Evolutionary conservation across 2,888 invertebrate genomes (phyloP), one percentile per base, ranked within the genome.

Genomic region (Notocelia uddmanniana): DNA sequence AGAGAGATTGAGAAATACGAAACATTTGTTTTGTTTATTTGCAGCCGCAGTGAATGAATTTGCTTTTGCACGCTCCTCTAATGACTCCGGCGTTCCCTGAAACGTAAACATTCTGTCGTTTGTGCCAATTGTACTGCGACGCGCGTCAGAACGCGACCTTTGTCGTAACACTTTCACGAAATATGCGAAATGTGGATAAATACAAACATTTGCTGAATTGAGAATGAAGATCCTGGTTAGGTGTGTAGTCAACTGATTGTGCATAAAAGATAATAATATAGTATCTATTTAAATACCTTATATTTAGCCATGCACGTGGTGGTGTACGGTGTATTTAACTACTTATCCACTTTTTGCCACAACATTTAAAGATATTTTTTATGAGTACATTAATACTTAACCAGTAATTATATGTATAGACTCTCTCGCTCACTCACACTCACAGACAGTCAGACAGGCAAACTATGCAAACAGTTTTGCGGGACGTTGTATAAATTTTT

Each of bases 71-170:
- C 55, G 66, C 34, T 70, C 62, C 19, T 55, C 52, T 73, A 76
- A 75, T 74, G 69, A 69, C 66, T 58, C 45, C 59, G 63, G 37
- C 48, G 52, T 73, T 66, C 72, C 60, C 64, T 72, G 68, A 73
- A 63, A 73, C 58, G 73, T 72, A 74, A 76, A 76, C 68, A 72
- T 74, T n/a, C 67, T 64, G 45, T 68, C 59, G 73, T 67, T 66
- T 69, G 73, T 69, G 63, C 69, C 69, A 68, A 73, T 34, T 50
- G 18, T 59, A 64, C 66, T 45, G n/a, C 54, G 45, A 41, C 62
- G 31, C 57, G 37, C 31, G 55, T 59, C 58, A 41, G 50, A 41
- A 58, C 13, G 34, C 19, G 48, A 68, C 60, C 72, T 67, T 72
- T 57, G 60, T 3, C 67, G 54, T 54, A 59, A 58, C 10, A 15